Percentiles rank a stretch among this genome's conserved stretches.
Conservation (phyloP, 2,797 vertebrate genomes). For the Muscicapa striata region DNA sequence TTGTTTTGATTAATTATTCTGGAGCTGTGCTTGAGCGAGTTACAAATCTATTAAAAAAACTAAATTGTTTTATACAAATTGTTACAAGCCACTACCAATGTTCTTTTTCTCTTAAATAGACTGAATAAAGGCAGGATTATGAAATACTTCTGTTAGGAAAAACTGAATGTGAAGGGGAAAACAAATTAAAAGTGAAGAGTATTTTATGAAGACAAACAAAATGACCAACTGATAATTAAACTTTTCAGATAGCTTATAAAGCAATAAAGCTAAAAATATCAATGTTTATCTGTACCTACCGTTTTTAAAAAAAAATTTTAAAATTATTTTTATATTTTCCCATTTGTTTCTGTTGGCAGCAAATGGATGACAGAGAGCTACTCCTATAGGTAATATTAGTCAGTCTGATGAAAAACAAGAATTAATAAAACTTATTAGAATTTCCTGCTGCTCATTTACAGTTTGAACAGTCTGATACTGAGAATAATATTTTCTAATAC, state of each 20-base stretch:
- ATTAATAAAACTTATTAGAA: neutral
- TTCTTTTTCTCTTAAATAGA: neutral
- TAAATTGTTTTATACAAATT: neutral
- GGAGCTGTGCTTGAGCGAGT: neutral
- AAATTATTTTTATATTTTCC: neutral
- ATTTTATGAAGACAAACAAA: slow-evolving; percentile 2
- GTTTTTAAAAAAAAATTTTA: neutral
- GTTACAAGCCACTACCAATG: neutral
- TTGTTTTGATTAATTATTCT: neutral
- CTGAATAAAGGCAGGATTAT: neutral
- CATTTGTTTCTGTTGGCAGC: neutral
- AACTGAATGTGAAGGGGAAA: neutral
- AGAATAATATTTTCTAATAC: neutral
- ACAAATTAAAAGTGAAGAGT: neutral
- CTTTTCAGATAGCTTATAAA: neutral
- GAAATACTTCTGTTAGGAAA: neutral
- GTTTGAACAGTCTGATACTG: neutral
- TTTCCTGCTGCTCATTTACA: neutral
- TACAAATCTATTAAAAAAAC: neutral
- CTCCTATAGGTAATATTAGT: neutral
- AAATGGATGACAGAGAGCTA: neutral
- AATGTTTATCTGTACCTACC: neutral
- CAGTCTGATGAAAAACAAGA: neutral
- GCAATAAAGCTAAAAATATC: neutral
- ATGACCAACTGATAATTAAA: neutral